Evolutionary conservation across 2,888 invertebrate species (phyloP).

Genomic region (Caenorhabditis sp.): DNA sequence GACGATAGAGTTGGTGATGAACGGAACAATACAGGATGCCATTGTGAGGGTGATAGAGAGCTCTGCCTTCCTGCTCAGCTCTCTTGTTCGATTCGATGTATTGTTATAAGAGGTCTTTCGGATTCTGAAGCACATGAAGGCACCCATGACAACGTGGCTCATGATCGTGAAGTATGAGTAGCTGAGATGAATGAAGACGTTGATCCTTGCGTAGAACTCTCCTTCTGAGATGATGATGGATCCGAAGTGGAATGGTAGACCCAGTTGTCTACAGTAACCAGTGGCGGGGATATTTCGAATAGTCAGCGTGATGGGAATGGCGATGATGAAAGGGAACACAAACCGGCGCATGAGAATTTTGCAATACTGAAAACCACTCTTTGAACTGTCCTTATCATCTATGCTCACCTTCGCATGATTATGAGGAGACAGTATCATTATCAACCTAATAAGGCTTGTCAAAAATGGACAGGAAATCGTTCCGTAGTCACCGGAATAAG

Average conservation of each 20-base stretch:
- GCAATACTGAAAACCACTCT: slow-evolving; percentile 13
- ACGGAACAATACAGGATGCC: slow-evolving; percentile 51
- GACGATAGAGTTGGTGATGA: slow-evolving; percentile 47
- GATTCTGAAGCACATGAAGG: slow-evolving; percentile 32
- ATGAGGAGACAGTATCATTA: slow-evolving; percentile 37
- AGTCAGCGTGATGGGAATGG: slow-evolving; percentile 31
- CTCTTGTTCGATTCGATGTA: slow-evolving; percentile 28
- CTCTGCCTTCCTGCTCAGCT: slow-evolving; percentile 21
- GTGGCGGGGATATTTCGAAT: slow-evolving; percentile 29
- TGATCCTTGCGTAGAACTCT: neutral
- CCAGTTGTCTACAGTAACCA: slow-evolving; percentile 44
- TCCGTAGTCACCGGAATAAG: slow-evolving; percentile 45
- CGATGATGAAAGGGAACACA: slow-evolving; percentile 19
- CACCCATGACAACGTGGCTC: slow-evolving; percentile 6
- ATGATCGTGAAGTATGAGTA: slow-evolving; percentile 22
- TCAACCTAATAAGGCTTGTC: slow-evolving; percentile 26
- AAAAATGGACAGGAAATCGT: slow-evolving; percentile 48
- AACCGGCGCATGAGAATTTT: slow-evolving; percentile 21
- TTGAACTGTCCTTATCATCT: neutral
- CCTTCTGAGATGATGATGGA: slow-evolving; percentile 21
- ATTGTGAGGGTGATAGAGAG: slow-evolving; percentile 42
- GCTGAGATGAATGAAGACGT: neutral
- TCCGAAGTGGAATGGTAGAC: slow-evolving; percentile 37
- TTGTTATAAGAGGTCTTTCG: slow-evolving; percentile 3
- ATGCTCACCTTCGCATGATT: slow-evolving; percentile 28